A percentile compares a stretch with the other conserved stretches of the same genome.
Evolutionary conservation across 2,113 vertebrate species (phyloP).

Genomic region (Xiphophorus hellerii): DNA sequence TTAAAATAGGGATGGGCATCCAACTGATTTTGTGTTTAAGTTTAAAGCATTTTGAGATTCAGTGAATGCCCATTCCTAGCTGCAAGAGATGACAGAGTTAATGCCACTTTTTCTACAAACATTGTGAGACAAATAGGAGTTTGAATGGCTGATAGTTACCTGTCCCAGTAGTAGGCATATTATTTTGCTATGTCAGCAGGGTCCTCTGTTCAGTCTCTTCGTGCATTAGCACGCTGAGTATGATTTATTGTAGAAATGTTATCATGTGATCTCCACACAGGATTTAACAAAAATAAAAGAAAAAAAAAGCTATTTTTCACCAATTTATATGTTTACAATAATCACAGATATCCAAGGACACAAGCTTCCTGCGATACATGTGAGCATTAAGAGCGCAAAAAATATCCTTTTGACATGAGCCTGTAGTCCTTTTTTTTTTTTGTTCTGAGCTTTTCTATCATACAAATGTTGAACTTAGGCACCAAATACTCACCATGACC

Average conservation of each 20-base stretch:
- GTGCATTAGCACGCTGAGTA: constrained; percentile 99
- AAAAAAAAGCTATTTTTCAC: constrained; percentile 80
- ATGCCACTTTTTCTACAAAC: constrained; percentile 63
- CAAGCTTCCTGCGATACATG: constrained; percentile 58
- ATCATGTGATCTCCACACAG: constrained; percentile 99
- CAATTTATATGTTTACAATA: constrained; percentile 67
- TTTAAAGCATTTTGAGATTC: not conserved
- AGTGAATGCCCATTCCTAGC: constrained; percentile 58
- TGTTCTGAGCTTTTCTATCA: constrained; percentile 72
- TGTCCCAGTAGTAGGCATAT: constrained; percentile 99
- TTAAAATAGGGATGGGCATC: constrained; percentile 55
- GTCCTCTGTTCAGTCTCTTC: constrained; percentile 99
- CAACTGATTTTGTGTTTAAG: constrained; percentile 11
- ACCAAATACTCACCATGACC: constrained; percentile 91
- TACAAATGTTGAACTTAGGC: constrained; percentile 26
- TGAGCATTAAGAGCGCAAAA: constrained; percentile 48
- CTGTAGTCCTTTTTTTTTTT: constrained; percentile 77
- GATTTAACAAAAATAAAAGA: constrained; percentile 87
- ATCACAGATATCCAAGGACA: constrained; percentile 64
- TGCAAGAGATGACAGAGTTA: constrained; percentile 65
- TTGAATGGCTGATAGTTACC: constrained; percentile 99
- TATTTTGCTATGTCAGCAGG: constrained; percentile 99
- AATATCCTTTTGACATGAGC: constrained; percentile 79
- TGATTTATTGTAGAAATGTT: constrained; percentile 99
- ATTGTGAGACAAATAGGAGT: constrained; percentile 89